A percentile compares a stretch with the other conserved stretches of the same genome.
Conservation (phyloP, 2,888 invertebrate genomes). For the Polydrusus cervinus region DNA sequence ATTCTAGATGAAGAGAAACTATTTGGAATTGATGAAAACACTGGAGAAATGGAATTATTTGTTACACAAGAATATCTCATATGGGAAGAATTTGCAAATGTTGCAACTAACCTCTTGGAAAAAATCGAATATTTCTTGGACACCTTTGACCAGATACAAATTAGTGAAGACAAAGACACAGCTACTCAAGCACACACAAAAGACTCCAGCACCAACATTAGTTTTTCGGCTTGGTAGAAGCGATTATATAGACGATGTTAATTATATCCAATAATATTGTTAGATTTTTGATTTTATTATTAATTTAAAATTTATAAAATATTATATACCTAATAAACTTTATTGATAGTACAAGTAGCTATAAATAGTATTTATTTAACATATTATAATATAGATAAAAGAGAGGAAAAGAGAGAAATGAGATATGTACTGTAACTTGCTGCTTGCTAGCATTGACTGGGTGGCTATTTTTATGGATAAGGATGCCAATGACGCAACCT, state of each 20-base stretch:
- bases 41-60: conserved; percentile 67
- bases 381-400: no score
- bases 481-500: no score
- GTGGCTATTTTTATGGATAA: no score
- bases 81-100: conserved; percentile 85
- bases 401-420: no score
- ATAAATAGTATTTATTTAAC: background rate
- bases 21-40: conserved; percentile 71
- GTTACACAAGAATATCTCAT: conserved; percentile 70
- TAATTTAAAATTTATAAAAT: conserved; percentile 6
- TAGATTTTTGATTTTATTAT: conserved; percentile 20
- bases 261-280: conserved; percentile 30
- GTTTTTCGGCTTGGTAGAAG: conserved; percentile 68
- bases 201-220: conserved; percentile 68
- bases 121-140: conserved; percentile 73
- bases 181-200: conserved; percentile 54
- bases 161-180: conserved; percentile 57
- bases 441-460: no score
- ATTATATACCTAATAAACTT: conserved; percentile 13
- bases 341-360: conserved; percentile 15
- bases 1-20: conserved; percentile 72
- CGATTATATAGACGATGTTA: background rate
- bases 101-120: conserved; percentile 83
- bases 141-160: conserved; percentile 66
- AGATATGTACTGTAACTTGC: no score